Conservation (phyloP, 2,888 invertebrate genomes). For the Volucella inanis region DNA sequence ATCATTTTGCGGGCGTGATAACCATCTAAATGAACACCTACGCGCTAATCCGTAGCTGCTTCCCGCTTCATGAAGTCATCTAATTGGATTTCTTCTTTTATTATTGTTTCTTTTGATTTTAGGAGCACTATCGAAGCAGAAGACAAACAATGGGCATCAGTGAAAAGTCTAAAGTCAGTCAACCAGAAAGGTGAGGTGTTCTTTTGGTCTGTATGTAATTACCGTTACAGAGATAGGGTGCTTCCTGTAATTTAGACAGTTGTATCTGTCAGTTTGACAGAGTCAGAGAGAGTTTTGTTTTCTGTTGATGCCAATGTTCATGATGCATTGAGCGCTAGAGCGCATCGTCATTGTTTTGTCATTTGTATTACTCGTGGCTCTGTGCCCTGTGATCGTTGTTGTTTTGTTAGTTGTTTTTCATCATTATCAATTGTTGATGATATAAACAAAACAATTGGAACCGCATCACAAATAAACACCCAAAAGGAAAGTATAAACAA, state of each 20-base stretch:
- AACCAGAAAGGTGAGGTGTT: conserved; percentile 65
- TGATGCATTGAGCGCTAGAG: conserved; percentile 43
- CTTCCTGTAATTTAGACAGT: conserved; percentile 53
- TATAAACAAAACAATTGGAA: conserved; percentile 54
- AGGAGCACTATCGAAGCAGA: background rate
- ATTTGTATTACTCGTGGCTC: background rate
- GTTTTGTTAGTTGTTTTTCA: no score
- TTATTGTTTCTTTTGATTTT: no score
- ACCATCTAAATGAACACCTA: conserved; percentile 71
- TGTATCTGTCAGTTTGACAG: conserved; percentile 46
- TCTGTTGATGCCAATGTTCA: background rate
- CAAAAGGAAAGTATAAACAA: conserved; percentile 47
- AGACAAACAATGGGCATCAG: conserved; percentile 32
- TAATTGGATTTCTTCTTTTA: conserved; percentile 54
- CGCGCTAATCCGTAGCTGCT: conserved; percentile 30
- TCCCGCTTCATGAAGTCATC: conserved; percentile 61
- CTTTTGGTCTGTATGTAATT: conserved; percentile 10
- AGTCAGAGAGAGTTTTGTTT: conserved; percentile 20
- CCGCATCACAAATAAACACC: conserved; percentile 23
- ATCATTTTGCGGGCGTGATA: conserved; percentile 70
- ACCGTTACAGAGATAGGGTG: conserved; percentile 30
- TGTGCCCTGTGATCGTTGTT: no score
- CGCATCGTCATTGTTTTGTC: conserved; percentile 40
- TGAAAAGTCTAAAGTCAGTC: conserved; percentile 51
- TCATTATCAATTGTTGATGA: conserved; percentile 44